phyloP scores from a whole-genome alignment of 2,888 invertebrate species.

The Folsomia manolachei region DNA sequence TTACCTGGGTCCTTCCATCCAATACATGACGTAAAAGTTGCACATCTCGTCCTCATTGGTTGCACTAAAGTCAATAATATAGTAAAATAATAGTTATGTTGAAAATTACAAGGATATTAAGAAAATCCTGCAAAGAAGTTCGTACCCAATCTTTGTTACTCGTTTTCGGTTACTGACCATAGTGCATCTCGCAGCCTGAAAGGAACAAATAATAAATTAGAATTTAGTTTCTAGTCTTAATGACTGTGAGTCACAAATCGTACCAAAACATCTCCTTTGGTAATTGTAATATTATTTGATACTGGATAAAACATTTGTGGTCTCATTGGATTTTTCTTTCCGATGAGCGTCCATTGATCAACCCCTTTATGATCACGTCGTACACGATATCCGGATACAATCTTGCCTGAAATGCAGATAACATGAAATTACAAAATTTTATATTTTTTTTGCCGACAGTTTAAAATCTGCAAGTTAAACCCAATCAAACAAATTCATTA shows the following conservation, averaged over 20 bases:
- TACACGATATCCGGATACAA: constrained; percentile 80
- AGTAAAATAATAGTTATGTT: constrained; percentile 4
- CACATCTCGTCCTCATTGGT: constrained; percentile 92
- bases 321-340: constrained; percentile 74
- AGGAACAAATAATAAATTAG: too few species aligned
- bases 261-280: constrained; percentile 67
- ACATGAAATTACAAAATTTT: too few species aligned
- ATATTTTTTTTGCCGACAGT: neutral
- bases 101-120: too few species aligned
- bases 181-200: constrained; percentile 86
- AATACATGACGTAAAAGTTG: constrained; percentile 93
- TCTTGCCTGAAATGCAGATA: constrained; percentile 60
- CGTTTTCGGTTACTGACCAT: constrained; percentile 73
- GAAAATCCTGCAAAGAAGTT: too few species aligned
- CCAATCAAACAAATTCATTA: constrained; percentile 38
- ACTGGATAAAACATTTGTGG: constrained; percentile 95
- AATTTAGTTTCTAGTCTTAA: too few species aligned
- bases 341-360: constrained; percentile 77
- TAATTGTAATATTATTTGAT: constrained; percentile 61
- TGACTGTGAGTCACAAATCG: too few species aligned
- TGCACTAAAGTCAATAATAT: constrained; percentile 57
- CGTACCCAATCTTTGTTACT: constrained; percentile 72
- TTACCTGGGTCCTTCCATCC: constrained; percentile 72
- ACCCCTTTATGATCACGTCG: constrained; percentile 58
- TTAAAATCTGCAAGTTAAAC: neutral